Conservation (phyloP, 2,888 invertebrate genomes). For the Lacanobia oleracea region DNA sequence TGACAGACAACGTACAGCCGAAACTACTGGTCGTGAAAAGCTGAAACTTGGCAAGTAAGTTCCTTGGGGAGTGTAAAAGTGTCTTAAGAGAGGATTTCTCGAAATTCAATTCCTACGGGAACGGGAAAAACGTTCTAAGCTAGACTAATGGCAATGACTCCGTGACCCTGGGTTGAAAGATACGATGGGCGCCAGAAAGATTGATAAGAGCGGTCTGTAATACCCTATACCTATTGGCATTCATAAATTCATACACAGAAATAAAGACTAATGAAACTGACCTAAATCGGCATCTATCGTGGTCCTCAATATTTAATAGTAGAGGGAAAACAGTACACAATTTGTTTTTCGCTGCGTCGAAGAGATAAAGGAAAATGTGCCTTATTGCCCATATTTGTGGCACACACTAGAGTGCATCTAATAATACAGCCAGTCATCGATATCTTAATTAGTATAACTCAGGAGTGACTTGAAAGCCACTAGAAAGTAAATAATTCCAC, state of each 20-base stretch:
- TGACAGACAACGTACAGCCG: too few relatives aligned
- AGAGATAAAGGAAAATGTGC: background rate
- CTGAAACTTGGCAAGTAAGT: too few relatives aligned
- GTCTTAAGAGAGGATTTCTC: too few relatives aligned
- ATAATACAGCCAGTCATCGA: background rate
- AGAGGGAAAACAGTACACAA: background rate
- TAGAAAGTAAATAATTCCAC: background rate
- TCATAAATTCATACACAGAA: background rate
- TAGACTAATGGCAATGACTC: background rate
- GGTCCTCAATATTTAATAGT: background rate
- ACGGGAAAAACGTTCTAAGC: background rate
- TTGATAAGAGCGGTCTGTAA: too few relatives aligned
- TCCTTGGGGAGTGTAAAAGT: too few relatives aligned
- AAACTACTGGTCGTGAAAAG: too few relatives aligned
- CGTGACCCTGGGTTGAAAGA: background rate
- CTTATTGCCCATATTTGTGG: background rate
- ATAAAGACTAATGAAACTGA: too few relatives aligned
- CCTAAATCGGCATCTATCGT: background rate
- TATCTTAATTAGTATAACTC: background rate
- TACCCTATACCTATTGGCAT: background rate
- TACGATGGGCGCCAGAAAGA: background rate
- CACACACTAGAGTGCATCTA: background rate
- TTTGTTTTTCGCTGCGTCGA: background rate
- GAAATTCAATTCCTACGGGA: too few relatives aligned
- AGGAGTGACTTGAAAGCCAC: too few relatives aligned